Evolutionary conservation across 1,140 invertebrate species (phyloP), one percentile per base, ranked within the genome.

Genomic region (Wasmannia auropunctata): DNA sequence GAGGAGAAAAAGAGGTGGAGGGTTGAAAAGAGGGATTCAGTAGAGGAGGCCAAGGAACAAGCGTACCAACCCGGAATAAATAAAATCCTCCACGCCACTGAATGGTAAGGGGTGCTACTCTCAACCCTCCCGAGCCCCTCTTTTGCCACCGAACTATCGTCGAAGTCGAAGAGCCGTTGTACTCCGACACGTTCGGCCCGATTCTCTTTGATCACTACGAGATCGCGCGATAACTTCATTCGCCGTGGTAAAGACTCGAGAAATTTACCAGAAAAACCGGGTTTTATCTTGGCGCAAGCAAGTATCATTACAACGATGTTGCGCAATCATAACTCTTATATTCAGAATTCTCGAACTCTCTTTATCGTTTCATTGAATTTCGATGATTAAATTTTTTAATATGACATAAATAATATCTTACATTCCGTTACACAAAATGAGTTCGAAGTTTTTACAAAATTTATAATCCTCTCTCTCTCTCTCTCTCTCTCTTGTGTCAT

Each of bases 51-150:
- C 87, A 83, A 83, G 91, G 89, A 92, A 91, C 91, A 92, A 92
- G 90, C 87, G 89, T 91, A 93, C 91, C 92, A 88, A 92, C 90
- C 85, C 88, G 90, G 91, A 93, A 92, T 93, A 93, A 92, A 93
- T 92, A 93, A 93, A 93, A 92, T 91, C 90, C 86, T 86, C 85
- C 84, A 79, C 60, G 67, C 85, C 69, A 83, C 62, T 77, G 83
- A 90, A 85, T 90, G 86, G 80, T 86, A 87, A 91, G 88, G 84
- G 90, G 67, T 86, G 76, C 51, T 86, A 74, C 76, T 74, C 58
- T 63, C 84, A 56, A 69, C 85, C 58, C 85, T 63, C 69, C 49
- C 75, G 58, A 43, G 31, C 72, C 72, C 62, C 81, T 88, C 77
- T 83, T 69, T 86, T 80, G 58, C 83, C 84, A 81, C 58, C 84